Evolutionary conservation across 2,888 invertebrate species (phyloP), one percentile per base, ranked within the genome.

Genomic region (Lepetodrilus schrolli): DNA sequence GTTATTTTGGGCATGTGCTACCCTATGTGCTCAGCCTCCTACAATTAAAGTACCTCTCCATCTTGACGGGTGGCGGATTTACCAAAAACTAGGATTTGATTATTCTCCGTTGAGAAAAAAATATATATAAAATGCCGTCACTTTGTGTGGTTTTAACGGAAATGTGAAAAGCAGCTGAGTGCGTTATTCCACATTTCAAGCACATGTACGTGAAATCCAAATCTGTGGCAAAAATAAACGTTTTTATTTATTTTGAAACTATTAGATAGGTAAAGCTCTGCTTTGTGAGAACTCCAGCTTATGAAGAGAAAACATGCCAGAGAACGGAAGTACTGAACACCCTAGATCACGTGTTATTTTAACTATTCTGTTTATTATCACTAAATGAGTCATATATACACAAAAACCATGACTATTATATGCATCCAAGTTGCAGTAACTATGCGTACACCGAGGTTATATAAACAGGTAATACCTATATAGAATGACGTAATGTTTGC

Each of bases 201-300:
- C 58, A 58, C 58, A 58, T 58, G 58, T 30, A 21, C 13, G 34
- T 58, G 58, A 30, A 58, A 58, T 26, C 58, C 58, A 58, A 58
- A 30, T 26, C 34, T 58, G 58, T 58, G 58, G 58, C 26, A 58
- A 58, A 58, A 58, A 30, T 30, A 58, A 30, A 34, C 58, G 10
- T 58, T 58, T 58, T 58, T 58, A 30, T 58, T 58, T 58, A 34
- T 34, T 58, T 58, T 58, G 58, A 58, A 58, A 58, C 58, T 58
- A 58, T 58, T 58, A 58, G 58, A 58, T 58, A 58, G 17, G 58
- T 58, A 58, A 58, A 58, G 34, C 26, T 30, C 34, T n/a, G 34
- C 34, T 58, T 58, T 58, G 34, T 30, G 58, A 58, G 26, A 10
- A 17, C n/a, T n/a, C n/a, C n/a, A n/a, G n/a, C n/a, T n/a, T n/a